phyloP scores from a whole-genome alignment of 2,888 invertebrate genomes.

The Timema podura region DNA sequence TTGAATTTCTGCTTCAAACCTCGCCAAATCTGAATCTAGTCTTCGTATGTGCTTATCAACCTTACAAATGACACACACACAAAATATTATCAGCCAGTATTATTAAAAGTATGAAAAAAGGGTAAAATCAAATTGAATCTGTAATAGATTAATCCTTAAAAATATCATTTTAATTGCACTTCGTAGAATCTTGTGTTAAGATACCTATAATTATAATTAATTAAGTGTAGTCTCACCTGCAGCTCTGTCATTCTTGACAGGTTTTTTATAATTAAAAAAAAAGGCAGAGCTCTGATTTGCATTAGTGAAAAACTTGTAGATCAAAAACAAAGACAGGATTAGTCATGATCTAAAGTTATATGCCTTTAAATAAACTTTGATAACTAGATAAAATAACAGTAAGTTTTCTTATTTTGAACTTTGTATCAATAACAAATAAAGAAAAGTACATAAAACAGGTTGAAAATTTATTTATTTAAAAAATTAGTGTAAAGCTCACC shows the following conservation, averaged over 20 bases:
- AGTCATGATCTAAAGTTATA: not conserved
- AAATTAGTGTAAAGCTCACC: conserved; percentile 42
- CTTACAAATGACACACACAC: conserved; percentile 38
- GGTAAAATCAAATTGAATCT: conserved; percentile 4
- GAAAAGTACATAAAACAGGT: too few species aligned
- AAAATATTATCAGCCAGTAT: not conserved
- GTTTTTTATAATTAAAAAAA: too few species aligned
- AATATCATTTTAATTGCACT: too few species aligned
- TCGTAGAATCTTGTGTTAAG: too few species aligned
- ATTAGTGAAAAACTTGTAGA: too few species aligned
- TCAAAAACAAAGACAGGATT: not conserved
- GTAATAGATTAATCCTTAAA: not conserved
- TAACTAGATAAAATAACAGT: not conserved
- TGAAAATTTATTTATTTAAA: too few species aligned
- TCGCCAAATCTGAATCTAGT: conserved; percentile 91
- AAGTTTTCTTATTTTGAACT: too few species aligned
- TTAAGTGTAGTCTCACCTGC: too few species aligned
- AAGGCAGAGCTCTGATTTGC: too few species aligned
- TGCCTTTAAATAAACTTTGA: not conserved
- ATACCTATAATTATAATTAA: too few species aligned
- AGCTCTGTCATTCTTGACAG: too few species aligned
- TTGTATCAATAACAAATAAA: too few species aligned
- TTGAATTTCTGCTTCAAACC: conserved; percentile 95
- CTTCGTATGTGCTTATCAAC: conserved; percentile 97
- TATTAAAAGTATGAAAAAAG: not conserved